Evolutionary conservation across 2,113 vertebrate genomes (phyloP), one percentile per base, ranked within the genome.

Genomic region (Drymodes brunneopygia): DNA sequence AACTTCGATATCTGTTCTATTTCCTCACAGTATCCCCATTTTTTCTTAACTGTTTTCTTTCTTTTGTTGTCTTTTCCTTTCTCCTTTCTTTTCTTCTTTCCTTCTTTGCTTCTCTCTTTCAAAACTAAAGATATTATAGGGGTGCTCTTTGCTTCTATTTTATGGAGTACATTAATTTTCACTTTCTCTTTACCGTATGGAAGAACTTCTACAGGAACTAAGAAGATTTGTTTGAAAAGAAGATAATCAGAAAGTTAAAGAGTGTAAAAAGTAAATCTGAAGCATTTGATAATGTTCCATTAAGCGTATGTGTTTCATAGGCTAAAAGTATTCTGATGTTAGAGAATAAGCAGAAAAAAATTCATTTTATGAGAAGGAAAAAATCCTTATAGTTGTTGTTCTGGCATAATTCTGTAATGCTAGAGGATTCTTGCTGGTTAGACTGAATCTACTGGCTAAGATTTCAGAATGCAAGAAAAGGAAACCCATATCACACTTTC

Each of bases 141-240:
- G 1, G 3, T 83, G 11, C 4, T 66, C 12, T 62, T 75, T 1
- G 0, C 10, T 50, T 58, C 33, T 92, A 0, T 77, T 86, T 66
- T 92, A 40, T 38, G 36, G 28, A 79, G 24, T 7, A 24, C 6
- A 4, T 74, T 47, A 57, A 47, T 79, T 67, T 91, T 80, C 7
- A 24, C 20, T 71, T 65, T 79, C 18, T n/a, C 11, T 58, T 73
- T 73, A 47, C 5, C 4, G 6, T 24, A 4, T 42, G 23, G 28
- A 85, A 47, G 20, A 87, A 54, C 7, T 54, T 42, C 7, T 91
- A 72, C 11, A 74, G 17, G 2, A 79, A 58, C 27, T 54, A 21
- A 48, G 17, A 61, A 50, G 29, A 28, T 15, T 35, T 92, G 7
- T 82, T 82, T 51, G 20, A 70, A 77, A 81, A 81, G 24, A 65